Conservation (phyloP, 2,797 vertebrate genomes). For the Vespertilio murinus region DNA sequence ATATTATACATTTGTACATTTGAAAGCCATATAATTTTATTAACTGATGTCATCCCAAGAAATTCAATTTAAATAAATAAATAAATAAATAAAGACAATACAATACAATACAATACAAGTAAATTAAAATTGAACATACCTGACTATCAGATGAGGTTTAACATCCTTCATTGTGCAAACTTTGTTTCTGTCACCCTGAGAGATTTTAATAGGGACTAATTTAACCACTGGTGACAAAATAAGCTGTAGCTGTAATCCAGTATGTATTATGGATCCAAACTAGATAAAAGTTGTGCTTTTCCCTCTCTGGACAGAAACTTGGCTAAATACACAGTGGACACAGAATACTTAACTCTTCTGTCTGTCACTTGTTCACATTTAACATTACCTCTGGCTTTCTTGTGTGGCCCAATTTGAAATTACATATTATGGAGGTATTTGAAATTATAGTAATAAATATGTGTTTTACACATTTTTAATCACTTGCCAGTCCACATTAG, state of each 20-base stretch:
- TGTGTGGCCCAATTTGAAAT: conserved; percentile 53
- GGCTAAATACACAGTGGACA: not conserved
- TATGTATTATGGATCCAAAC: conserved; percentile 59
- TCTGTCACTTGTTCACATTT: not conserved
- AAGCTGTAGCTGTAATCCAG: conserved; percentile 23
- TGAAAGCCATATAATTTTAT: not conserved
- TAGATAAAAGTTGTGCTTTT: conserved; percentile 47
- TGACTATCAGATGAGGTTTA: conserved; percentile 51
- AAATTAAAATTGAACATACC: conserved; percentile 9
- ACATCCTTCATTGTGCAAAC: conserved; percentile 40
- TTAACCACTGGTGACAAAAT: conserved; percentile 63
- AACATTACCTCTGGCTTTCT: conserved; percentile 56
- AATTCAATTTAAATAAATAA: not conserved
- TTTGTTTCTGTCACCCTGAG: conserved; percentile 61
- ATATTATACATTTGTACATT: not conserved
- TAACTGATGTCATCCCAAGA: not conserved
- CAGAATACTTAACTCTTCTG: not conserved
- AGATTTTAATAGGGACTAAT: conserved; percentile 61
- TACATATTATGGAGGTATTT: conserved; percentile 58
- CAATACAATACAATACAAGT: not conserved
- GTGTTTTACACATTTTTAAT: conserved; percentile 84
- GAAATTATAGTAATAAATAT: conserved; percentile 77
- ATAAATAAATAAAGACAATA: not conserved
- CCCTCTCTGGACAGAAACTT: conserved; percentile 48
- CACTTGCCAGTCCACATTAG: conserved; percentile 84